phyloP scores from a whole-genome alignment of 1,140 invertebrate genomes.

The Lethrus apterus region DNA sequence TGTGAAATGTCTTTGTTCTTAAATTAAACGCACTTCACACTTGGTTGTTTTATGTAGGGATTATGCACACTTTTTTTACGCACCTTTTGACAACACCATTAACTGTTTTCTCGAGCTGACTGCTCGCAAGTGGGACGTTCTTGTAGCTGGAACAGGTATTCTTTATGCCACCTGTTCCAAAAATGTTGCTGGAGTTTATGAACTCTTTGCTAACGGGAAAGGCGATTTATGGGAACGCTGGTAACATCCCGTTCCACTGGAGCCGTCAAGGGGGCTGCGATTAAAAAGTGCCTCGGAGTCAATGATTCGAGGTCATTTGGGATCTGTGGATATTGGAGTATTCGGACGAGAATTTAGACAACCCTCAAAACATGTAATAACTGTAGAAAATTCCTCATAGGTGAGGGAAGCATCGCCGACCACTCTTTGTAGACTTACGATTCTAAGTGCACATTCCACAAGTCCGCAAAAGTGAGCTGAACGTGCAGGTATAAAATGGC shows the following conservation, averaged over 20 bases:
- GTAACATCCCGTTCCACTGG: background rate
- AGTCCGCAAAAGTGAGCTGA: slow-evolving; percentile 41
- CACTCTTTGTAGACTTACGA: slow-evolving; percentile 32
- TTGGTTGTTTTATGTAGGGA: too few species aligned
- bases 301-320: background rate
- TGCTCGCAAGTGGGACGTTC: too few species aligned
- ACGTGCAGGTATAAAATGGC: slow-evolving; percentile 41
- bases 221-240: background rate
- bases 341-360: slow-evolving; percentile 2
- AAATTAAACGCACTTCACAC: too few species aligned
- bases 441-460: slow-evolving; percentile 39
- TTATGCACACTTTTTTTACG: too few species aligned
- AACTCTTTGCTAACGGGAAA: background rate
- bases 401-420: slow-evolving; percentile 18
- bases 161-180: slow-evolving; percentile 14
- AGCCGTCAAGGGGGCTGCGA: background rate
- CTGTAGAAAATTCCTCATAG: slow-evolving; percentile 19
- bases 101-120: too few species aligned
- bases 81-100: too few species aligned
- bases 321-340: background rate
- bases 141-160: slow-evolving; percentile 31
- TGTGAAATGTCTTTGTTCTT: too few species aligned
- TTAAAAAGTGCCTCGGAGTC: background rate
- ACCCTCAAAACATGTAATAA: slow-evolving; percentile 6
- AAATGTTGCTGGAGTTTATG: background rate